phyloP scores from a whole-genome alignment of 2,797 vertebrate genomes.

The Acestrorhynchus altus region DNA sequence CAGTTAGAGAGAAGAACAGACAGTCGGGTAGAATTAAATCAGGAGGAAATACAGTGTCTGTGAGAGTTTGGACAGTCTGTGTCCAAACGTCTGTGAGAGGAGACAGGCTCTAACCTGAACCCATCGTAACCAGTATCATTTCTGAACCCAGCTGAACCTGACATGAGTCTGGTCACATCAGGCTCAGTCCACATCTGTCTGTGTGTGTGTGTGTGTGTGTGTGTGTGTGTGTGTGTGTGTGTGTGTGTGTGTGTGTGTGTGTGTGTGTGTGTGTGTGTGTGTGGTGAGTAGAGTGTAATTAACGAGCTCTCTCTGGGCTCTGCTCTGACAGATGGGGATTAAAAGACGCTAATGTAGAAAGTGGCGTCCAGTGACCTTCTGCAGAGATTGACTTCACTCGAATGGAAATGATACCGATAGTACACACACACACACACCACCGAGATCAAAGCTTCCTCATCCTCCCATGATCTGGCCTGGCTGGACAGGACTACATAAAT shows the following conservation, averaged over 20 bases:
- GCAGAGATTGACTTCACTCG: conserved; percentile 86
- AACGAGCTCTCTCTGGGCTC: conserved; percentile 55
- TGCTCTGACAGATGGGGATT: conserved; percentile 78
- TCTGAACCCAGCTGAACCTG: neutral
- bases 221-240: neutral
- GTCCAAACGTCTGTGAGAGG: neutral
- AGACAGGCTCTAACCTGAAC: neutral
- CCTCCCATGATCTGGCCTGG: conserved; percentile 81
- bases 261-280: neutral
- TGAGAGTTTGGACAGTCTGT: too few relatives aligned
- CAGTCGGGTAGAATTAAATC: too few relatives aligned
- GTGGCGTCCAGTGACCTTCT: conserved; percentile 87
- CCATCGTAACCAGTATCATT: neutral
- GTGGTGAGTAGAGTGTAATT: conserved; percentile 43
- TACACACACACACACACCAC: conserved; percentile 74
- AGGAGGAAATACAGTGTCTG: neutral
- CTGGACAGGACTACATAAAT: conserved; percentile 75
- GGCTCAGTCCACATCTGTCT: neutral
- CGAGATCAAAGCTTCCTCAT: conserved; percentile 71
- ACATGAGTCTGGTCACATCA: neutral
- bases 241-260: conserved; percentile 12
- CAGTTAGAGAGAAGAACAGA: too few relatives aligned
- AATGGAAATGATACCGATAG: conserved; percentile 88
- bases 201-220: conserved; percentile 13
- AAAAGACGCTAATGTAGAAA: conserved; percentile 80